Conservation (phyloP, 2,797 vertebrate genomes). For the Orestias chungarensis region DNA sequence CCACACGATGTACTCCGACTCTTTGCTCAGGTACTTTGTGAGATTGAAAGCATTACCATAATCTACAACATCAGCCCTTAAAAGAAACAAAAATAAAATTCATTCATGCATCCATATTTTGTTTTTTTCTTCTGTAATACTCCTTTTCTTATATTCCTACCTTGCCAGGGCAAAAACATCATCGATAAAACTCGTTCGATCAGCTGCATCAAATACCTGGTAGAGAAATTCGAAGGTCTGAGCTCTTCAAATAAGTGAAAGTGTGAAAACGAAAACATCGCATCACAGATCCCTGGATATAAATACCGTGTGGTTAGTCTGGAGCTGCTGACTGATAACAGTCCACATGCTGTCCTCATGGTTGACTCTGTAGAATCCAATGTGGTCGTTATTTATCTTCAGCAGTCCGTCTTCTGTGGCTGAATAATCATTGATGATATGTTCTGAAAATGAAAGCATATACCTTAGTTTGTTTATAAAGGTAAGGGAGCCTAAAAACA, state of each 20-base stretch:
- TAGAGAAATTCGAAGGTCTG: background rate
- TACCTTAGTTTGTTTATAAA: background rate
- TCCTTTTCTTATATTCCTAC: slow-evolving; percentile 67
- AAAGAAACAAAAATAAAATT: background rate
- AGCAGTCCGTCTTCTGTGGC: slow-evolving; percentile 62
- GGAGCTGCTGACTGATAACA: slow-evolving; percentile 70
- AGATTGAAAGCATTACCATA: slow-evolving; percentile 85
- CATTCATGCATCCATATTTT: background rate
- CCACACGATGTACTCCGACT: slow-evolving; percentile 90
- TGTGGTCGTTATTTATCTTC: slow-evolving; percentile 88
- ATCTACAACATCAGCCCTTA: slow-evolving; percentile 83
- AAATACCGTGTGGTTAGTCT: slow-evolving; percentile 72
- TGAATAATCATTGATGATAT: slow-evolving; percentile 40
- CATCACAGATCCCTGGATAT: background rate
- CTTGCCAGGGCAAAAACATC: slow-evolving; percentile 92
- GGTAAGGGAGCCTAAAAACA: background rate
- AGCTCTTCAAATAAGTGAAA: background rate
- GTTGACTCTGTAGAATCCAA: slow-evolving; percentile 94
- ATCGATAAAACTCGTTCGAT: slow-evolving; percentile 90
- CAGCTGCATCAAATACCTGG: slow-evolving; percentile 79
- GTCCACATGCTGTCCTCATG: slow-evolving; percentile 82
- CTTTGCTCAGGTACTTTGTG: slow-evolving; percentile 85
- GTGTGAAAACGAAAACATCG: background rate
- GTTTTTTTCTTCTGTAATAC: background rate
- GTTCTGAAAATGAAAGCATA: slow-evolving; percentile 59